These are phyloP conservation scores for Chalcosyrphus nemorum DNA, from an alignment of 2,888 invertebrate genomes.

Conservation along the genomic window DNA sequence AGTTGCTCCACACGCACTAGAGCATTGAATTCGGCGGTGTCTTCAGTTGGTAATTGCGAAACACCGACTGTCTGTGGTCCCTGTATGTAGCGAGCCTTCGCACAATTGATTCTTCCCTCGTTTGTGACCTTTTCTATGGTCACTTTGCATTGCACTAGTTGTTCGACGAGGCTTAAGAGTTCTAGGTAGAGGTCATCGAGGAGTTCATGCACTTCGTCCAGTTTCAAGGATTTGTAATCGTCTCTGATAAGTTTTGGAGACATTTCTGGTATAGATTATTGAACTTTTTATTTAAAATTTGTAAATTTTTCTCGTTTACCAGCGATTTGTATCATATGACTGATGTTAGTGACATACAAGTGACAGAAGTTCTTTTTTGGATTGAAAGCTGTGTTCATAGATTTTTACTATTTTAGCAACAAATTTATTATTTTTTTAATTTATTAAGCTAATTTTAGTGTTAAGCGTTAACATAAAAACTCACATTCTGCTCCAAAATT, in stretches of 20 bases:
- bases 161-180: conserved; percentile 88
- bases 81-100: conserved; percentile 90
- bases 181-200: conserved; percentile 88
- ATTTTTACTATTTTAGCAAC: too few species aligned
- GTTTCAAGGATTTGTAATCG: conserved; percentile 20
- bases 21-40: conserved; percentile 83
- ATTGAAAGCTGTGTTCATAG: background rate
- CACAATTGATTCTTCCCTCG: conserved; percentile 88
- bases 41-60: conserved; percentile 86
- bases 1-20: conserved; percentile 80
- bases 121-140: conserved; percentile 87
- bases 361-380: background rate
- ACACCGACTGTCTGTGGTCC: conserved; percentile 88
- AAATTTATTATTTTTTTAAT: too few species aligned
- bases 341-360: background rate
- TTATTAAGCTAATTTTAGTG: too few species aligned
- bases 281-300: background rate
- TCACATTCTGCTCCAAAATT: too few species aligned
- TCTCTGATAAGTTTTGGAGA: conserved; percentile 41
- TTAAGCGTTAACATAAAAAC: too few species aligned
- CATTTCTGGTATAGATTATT: conserved; percentile 14
- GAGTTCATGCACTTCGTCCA: conserved; percentile 80
- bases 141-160: conserved; percentile 86
- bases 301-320: background rate
- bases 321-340: conserved; percentile 34